These are phyloP conservation scores for Philaethria dido DNA, from an alignment of 2,888 invertebrate genomes.

Conservation along the genomic window DNA sequence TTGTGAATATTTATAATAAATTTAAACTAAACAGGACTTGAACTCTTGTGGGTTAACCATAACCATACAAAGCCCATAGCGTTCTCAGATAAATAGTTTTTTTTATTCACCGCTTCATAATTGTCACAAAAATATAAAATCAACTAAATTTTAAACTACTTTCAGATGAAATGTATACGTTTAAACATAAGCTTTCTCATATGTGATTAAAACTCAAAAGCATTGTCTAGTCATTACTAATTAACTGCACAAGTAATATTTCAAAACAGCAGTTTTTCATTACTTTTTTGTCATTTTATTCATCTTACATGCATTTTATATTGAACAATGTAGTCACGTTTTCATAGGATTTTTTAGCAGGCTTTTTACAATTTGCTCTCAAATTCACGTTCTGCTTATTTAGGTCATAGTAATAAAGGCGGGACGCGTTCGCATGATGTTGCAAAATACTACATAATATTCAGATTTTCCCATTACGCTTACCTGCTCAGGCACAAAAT, in stretches of 20 bases:
- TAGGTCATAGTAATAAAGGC: constrained; percentile 20
- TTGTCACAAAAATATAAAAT: too few relatives aligned
- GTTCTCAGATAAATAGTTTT: too few relatives aligned
- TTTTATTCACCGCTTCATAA: too few relatives aligned
- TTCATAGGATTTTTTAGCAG: neutral
- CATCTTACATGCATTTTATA: neutral
- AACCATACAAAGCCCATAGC: too few relatives aligned
- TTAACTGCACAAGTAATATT: neutral
- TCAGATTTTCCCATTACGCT: constrained; percentile 39
- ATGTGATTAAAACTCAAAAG: too few relatives aligned
- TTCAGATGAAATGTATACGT: too few relatives aligned
- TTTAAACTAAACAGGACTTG: too few relatives aligned
- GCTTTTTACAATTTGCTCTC: constrained; percentile 1
- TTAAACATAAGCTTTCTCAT: too few relatives aligned
- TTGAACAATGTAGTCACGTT: neutral
- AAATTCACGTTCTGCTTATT: constrained; percentile 13
- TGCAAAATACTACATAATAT: constrained; percentile 22
- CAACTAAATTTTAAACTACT: too few relatives aligned
- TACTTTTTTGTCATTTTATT: neutral
- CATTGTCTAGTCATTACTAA: too few relatives aligned
- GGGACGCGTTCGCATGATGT: constrained; percentile 26
- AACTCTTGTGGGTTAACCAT: too few relatives aligned
- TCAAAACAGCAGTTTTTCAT: neutral
- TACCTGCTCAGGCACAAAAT: constrained; percentile 48
- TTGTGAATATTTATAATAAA: too few relatives aligned